Evolutionary conservation across 2,797 vertebrate species (phyloP), one percentile per base, ranked within the genome.

Genomic region (Poecilia velifera): DNA sequence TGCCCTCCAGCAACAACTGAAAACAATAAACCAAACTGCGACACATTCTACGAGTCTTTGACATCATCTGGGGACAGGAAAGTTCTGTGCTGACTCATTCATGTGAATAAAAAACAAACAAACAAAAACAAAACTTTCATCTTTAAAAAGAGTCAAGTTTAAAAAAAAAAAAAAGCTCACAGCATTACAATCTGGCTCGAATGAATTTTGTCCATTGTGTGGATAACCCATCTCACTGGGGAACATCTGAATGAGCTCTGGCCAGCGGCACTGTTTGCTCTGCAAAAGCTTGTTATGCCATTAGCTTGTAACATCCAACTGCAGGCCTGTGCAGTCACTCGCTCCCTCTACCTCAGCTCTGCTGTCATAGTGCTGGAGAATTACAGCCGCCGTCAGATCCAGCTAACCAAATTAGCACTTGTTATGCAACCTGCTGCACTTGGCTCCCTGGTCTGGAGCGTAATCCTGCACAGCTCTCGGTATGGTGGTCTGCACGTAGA

Each of bases 321-420:
- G 84, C 72, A 88, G 77, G 84, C 81, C 88, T 62, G 86, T 80
- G 80, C 84, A 82, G 82, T 85, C 87, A 34, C 70, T 76, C 76
- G 64, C 80, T 76, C 83, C n/a, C 75, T 70, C 74, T 51, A 7
- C 36, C 81, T 72, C 81, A 68, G 82, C 78, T 76, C 82, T 83
- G 81, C 81, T 80, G 90, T 88, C 91, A 87, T 80, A 82, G 83
- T 73, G 88, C 86, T 72, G 90, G 84, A 89, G 88, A 92, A 89
- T 93, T 91, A 92, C 88, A 91, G 89, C 89, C 81, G 43, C 87
- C 72, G 66, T 88, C 90, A 87, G 86, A 84, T 79, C 81, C 85
- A 83, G 87, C 89, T 92, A 94, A 93, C 93, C 85, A 92, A 93
- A 92, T 94, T 93, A 93, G 91, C 90, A 84, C 87, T 88, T 85